These are phyloP conservation scores for Rhimphoctona megacephalus DNA, from an alignment of 2,888 invertebrate species.

Conservation along the genomic window DNA sequence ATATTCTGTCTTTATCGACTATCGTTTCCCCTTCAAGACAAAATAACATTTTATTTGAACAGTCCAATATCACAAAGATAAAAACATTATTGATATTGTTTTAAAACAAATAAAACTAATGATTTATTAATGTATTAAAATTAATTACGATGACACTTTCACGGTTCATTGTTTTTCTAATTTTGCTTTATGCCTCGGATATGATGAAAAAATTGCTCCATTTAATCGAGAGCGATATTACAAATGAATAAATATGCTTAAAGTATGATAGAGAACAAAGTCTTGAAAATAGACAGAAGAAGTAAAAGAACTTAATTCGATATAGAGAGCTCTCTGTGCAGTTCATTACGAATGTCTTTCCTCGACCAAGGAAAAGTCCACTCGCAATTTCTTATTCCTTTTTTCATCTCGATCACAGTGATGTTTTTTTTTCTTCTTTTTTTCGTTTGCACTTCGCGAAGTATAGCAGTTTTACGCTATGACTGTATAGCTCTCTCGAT, in stretches of 20 bases:
- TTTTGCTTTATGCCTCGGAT: background rate
- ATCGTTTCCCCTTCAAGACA: background rate
- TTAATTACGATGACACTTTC: background rate
- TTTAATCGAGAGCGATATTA: conserved; percentile 9
- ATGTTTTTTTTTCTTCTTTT: conserved; percentile 11
- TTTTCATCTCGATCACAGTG: conserved; percentile 5
- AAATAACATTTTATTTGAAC: background rate
- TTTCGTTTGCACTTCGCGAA: conserved; percentile 42
- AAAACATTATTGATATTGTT: background rate
- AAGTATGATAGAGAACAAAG: conserved; percentile 6
- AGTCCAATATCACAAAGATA: background rate
- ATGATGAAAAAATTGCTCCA: background rate
- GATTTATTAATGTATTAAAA: background rate
- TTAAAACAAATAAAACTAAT: background rate
- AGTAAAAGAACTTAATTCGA: conserved; percentile 41
- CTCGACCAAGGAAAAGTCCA: conserved; percentile 19
- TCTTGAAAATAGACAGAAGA: background rate
- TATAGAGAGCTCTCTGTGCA: conserved; percentile 1
- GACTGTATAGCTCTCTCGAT: conserved; percentile 33
- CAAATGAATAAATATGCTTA: conserved; percentile 29
- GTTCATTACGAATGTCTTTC: conserved; percentile 38
- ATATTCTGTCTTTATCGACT: conserved; percentile 2
- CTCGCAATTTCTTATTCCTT: conserved; percentile 18
- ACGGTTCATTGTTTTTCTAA: background rate
- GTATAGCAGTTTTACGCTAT: conserved; percentile 17